A percentile compares a stretch with the other conserved stretches of the same genome.
These are phyloP conservation scores for Sebastes diaconus DNA, from an alignment of 2,797 vertebrate species.

Conservation along the genomic window DNA sequence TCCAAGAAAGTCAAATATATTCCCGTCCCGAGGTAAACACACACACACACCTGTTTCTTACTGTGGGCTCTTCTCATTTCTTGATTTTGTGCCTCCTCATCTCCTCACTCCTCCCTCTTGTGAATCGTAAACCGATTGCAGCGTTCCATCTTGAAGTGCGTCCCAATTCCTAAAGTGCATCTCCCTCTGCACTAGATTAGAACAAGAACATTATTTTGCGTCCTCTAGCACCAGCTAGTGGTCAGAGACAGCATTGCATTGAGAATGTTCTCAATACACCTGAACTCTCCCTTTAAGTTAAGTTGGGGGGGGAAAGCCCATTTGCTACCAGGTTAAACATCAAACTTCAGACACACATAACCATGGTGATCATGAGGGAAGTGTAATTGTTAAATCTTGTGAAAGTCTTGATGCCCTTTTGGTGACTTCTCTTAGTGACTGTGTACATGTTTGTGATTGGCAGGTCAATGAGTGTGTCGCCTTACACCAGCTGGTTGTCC, in stretches of 20 bases:
- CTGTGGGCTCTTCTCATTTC: not conserved
- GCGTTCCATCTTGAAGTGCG: too few relatives aligned
- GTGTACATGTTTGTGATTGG: not conserved
- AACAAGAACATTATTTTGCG: not conserved
- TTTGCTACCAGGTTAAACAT: too few relatives aligned
- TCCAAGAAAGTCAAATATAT: conserved; percentile 96
- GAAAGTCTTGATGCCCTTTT: not conserved
- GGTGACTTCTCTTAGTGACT: not conserved
- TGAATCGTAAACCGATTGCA: accelerated
- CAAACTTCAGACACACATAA: too few relatives aligned
- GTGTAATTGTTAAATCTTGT: too few relatives aligned
- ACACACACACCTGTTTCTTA: not conserved
- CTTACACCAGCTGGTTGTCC: conserved; percentile 92
- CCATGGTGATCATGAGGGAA: too few relatives aligned
- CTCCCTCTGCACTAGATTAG: not conserved
- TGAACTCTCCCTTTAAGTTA: too few relatives aligned
- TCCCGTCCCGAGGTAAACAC: conserved; percentile 90
- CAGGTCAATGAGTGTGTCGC: conserved; percentile 88
- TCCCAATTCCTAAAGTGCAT: too few relatives aligned
- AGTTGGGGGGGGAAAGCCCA: too few relatives aligned
- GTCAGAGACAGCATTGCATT: not conserved
- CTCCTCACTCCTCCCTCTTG: not conserved
- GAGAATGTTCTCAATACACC: not conserved
- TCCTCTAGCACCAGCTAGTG: conserved; percentile 13
- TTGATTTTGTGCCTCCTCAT: accelerated